A percentile compares a stretch with the other conserved stretches of the same genome.
phyloP scores from a whole-genome alignment of 2,797 vertebrate species.

The Nyctalus aviator region DNA sequence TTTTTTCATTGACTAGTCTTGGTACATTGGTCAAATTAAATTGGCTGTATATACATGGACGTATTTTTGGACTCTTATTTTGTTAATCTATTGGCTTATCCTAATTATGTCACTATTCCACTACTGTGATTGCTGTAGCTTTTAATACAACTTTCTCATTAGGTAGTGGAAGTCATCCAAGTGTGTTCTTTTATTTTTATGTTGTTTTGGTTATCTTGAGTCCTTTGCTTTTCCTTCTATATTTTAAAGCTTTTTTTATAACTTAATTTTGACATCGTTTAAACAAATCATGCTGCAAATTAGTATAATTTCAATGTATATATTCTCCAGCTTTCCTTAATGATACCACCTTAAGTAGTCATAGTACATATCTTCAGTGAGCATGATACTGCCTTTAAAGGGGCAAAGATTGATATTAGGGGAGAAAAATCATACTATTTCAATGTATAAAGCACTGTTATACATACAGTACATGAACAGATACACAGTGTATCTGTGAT shows the following conservation, averaged over 20 bases:
- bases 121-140: background rate
- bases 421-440: background rate
- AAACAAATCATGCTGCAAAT: background rate
- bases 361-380: background rate
- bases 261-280: conserved; percentile 42
- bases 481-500: background rate
- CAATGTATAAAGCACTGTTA: conserved; percentile 20
- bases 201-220: background rate
- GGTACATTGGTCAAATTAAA: conserved; percentile 4
- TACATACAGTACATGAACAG: background rate
- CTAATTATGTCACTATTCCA: background rate
- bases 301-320: background rate
- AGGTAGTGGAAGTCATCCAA: background rate
- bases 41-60: background rate
- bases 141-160: background rate
- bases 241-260: background rate
- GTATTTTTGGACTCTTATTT: background rate
- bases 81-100: background rate
- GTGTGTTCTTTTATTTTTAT: background rate
- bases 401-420: background rate
- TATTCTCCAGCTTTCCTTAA: background rate
- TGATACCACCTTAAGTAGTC: background rate
- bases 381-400: background rate
- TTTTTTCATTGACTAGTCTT: conserved; percentile 23
- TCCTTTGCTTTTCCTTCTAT: background rate